These are phyloP conservation scores for Volucella zonaria DNA, from an alignment of 2,888 invertebrate species.

Conservation along the genomic window DNA sequence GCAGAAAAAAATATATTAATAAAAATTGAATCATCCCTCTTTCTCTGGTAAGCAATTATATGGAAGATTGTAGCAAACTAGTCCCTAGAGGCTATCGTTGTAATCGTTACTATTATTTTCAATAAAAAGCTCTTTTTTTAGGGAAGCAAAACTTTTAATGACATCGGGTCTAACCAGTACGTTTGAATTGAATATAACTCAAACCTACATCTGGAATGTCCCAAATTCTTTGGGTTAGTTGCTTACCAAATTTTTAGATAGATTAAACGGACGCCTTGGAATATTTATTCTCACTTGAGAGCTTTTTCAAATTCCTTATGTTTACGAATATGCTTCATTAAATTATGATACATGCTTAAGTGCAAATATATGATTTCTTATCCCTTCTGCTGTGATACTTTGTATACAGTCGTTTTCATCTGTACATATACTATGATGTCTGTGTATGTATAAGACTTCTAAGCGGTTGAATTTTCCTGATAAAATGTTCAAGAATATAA, in stretches of 20 bases:
- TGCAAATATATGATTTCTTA: background rate
- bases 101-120: conserved; percentile 32
- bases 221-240: conserved; percentile 28
- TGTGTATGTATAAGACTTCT: too few relatives aligned
- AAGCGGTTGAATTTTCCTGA: too few relatives aligned
- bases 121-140: conserved; percentile 5
- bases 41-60: conserved; percentile 1
- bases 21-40: background rate
- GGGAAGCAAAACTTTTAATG: conserved; percentile 17
- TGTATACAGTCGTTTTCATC: too few relatives aligned
- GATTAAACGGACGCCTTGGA: conserved; percentile 26
- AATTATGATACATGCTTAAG: conserved; percentile 11
- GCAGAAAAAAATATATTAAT: background rate
- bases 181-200: conserved; percentile 39
- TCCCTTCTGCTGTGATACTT: too few relatives aligned
- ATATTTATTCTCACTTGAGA: conserved; percentile 22
- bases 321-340: conserved; percentile 8
- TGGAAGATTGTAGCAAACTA: conserved; percentile 12
- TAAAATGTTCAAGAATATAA: too few relatives aligned
- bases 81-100: conserved; percentile 4
- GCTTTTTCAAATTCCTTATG: conserved; percentile 18
- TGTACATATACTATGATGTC: too few relatives aligned
- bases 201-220: conserved; percentile 18
- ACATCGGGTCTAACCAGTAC: conserved; percentile 16
- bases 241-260: conserved; percentile 34